These are phyloP conservation scores for Drosophila athabasca DNA, from an alignment of 1,140 invertebrate genomes.

Conservation along the genomic window DNA sequence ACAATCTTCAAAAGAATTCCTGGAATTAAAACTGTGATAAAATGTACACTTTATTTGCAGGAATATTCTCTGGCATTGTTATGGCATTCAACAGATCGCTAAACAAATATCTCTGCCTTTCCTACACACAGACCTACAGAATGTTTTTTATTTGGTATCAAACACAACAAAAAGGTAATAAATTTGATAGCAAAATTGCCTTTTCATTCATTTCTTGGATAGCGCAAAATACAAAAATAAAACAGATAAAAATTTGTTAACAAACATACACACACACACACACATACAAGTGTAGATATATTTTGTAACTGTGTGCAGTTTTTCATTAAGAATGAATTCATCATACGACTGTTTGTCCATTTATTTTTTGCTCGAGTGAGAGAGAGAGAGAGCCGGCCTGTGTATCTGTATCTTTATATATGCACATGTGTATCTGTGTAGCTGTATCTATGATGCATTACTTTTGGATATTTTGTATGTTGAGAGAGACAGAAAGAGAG, in stretches of 20 bases:
- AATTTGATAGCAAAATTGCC: slow-evolving; percentile 69
- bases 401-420: slow-evolving; percentile 12
- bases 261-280: slow-evolving; percentile 14
- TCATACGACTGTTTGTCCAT: slow-evolving; percentile 25
- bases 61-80: too few relatives aligned
- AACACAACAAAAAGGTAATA: slow-evolving; percentile 56
- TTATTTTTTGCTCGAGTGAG: slow-evolving; percentile 29
- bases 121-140: not conserved
- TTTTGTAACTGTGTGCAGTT: slow-evolving; percentile 30
- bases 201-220: slow-evolving; percentile 66
- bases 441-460: slow-evolving; percentile 39
- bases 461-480: slow-evolving; percentile 24
- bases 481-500: not conserved
- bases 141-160: slow-evolving; percentile 33
- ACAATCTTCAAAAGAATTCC: too few relatives aligned
- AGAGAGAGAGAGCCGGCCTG: slow-evolving; percentile 11
- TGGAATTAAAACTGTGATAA: too few relatives aligned
- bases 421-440: slow-evolving; percentile 1
- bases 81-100: slow-evolving; percentile 17
- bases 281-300: slow-evolving; percentile 8
- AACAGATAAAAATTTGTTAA: slow-evolving; percentile 64
- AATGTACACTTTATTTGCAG: too few relatives aligned
- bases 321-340: slow-evolving; percentile 77
- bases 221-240: slow-evolving; percentile 56
- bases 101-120: not conserved